Evolutionary conservation across 2,888 invertebrate species (phyloP).

Genomic region (Lochmaea crataegi): DNA sequence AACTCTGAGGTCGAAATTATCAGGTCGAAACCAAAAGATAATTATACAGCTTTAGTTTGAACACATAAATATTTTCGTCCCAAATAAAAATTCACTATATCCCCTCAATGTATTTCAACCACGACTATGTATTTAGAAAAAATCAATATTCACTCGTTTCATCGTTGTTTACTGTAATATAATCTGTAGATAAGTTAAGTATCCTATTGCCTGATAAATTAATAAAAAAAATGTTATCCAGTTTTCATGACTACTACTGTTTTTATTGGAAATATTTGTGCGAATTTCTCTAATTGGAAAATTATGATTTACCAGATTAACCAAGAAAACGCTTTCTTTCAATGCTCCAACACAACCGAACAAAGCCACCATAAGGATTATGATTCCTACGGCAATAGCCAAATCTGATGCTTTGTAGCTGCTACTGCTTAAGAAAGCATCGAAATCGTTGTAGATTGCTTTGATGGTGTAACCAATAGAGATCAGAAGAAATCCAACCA

Average conservation of each 20-base stretch:
- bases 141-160: neutral
- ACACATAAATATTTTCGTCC: too few relatives aligned
- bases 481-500: slow-evolving; percentile 76
- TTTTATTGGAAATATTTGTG: neutral
- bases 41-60: too few relatives aligned
- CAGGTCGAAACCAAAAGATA: too few relatives aligned
- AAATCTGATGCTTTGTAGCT: slow-evolving; percentile 82
- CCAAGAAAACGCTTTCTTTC: slow-evolving; percentile 80
- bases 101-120: neutral
- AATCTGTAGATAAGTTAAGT: neutral
- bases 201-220: neutral
- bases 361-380: slow-evolving; percentile 80
- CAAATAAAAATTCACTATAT: too few relatives aligned
- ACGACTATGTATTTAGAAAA: neutral
- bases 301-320: slow-evolving; percentile 68
- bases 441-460: slow-evolving; percentile 70
- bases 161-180: slow-evolving; percentile 4
- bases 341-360: slow-evolving; percentile 88
- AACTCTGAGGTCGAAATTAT: too few relatives aligned
- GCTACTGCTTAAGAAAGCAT: slow-evolving; percentile 70
- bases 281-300: neutral
- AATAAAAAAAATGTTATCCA: slow-evolving; percentile 16
- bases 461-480: slow-evolving; percentile 74
- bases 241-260: neutral
- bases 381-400: slow-evolving; percentile 79